Evolutionary conservation across 2,888 invertebrate genomes (phyloP).

Genomic region (Silvanus unidentatus): DNA sequence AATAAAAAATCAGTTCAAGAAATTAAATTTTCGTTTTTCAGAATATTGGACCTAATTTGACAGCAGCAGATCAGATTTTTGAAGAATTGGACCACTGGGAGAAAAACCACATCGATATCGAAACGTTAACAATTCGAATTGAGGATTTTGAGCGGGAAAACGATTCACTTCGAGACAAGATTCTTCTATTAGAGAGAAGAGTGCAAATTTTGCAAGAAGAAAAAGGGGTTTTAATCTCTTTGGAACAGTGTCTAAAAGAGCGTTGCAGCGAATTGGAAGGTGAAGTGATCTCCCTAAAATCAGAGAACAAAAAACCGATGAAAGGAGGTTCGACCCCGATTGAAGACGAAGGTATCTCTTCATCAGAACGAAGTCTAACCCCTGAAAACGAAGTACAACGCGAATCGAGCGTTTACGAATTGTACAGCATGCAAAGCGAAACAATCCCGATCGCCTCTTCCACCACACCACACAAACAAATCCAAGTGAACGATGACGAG

Average conservation of each 20-base stretch:
- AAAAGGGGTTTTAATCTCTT: slow-evolving; percentile 64
- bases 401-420: slow-evolving; percentile 57
- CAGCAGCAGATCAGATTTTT: slow-evolving; percentile 57
- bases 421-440: slow-evolving; percentile 46
- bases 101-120: slow-evolving; percentile 72
- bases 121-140: slow-evolving; percentile 64
- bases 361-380: slow-evolving; percentile 63
- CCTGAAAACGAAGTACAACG: slow-evolving; percentile 62
- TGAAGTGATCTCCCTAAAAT: slow-evolving; percentile 59
- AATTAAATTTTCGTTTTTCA: slow-evolving; percentile 36
- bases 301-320: slow-evolving; percentile 49
- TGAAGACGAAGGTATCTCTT: slow-evolving; percentile 84
- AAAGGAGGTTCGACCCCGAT: slow-evolving; percentile 67
- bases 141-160: slow-evolving; percentile 65
- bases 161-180: slow-evolving; percentile 58
- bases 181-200: slow-evolving; percentile 63
- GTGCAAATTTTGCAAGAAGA: slow-evolving; percentile 74
- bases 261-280: slow-evolving; percentile 70
- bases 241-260: slow-evolving; percentile 70
- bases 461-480: slow-evolving; percentile 49
- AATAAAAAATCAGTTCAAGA: neutral
- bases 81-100: slow-evolving; percentile 72
- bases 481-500: slow-evolving; percentile 21
- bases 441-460: slow-evolving; percentile 28
- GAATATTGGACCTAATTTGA: slow-evolving; percentile 61